phyloP scores from a whole-genome alignment of 2,888 invertebrate genomes.

The Drosophila antonietae region DNA sequence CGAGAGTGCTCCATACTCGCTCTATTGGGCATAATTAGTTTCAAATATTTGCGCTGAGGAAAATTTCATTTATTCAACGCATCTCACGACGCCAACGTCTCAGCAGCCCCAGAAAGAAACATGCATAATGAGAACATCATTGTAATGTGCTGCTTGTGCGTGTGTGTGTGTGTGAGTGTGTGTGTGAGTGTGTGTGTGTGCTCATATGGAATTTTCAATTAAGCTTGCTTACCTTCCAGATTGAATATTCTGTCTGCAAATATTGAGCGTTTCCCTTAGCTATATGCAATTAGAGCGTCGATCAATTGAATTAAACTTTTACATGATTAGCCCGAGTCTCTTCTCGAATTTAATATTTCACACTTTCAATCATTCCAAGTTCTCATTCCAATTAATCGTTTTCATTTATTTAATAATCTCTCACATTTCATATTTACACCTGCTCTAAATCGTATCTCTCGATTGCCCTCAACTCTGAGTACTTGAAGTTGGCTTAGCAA shows the following conservation, averaged over 20 bases:
- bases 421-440: not conserved
- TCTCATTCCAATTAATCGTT: not conserved
- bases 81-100: conserved; percentile 30
- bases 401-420: too few relatives aligned
- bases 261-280: too few relatives aligned
- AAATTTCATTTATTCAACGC: conserved; percentile 72
- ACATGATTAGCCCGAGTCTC: not conserved
- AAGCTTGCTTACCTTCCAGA: conserved; percentile 42
- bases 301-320: not conserved
- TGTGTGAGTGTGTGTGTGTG: conserved; percentile 14
- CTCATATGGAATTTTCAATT: conserved; percentile 57
- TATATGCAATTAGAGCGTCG: not conserved
- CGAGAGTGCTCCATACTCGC: conserved; percentile 48
- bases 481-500: too few relatives aligned
- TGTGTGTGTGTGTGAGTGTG: conserved; percentile 17
- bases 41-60: conserved; percentile 71
- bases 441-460: not conserved
- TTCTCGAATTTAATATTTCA: not conserved
- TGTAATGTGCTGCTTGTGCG: conserved; percentile 15
- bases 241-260: not conserved
- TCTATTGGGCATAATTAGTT: conserved; percentile 80
- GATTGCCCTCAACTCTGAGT: too few relatives aligned
- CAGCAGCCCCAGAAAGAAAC: conserved; percentile 7
- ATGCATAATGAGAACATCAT: conserved; percentile 46
- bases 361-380: accelerated